Base-by-base conservation (phyloP, 1,140 invertebrate species). In the Drosophila tristis region DNA sequence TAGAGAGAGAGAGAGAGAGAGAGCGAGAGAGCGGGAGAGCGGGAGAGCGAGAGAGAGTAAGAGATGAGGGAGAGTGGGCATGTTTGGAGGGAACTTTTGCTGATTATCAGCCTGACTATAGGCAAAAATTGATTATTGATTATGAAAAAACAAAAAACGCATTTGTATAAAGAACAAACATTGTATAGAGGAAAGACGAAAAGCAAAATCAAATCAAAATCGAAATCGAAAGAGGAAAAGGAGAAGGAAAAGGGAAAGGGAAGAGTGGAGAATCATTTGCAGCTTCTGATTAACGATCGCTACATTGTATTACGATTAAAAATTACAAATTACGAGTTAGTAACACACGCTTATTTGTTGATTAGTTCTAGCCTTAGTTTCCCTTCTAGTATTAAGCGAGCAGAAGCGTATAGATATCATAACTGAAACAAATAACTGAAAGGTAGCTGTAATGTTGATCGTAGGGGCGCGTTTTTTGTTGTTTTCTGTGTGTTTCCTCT, bases 331-430 rank as follows among this genome's bases (percentile, higher is more conserved):
- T 87, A 87, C 84, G 76, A 89, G 85, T 89, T 91, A 85, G 77
- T 79, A 90, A 91, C 89, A 91, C 84, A 90, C 89, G 89, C 89
- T 89, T 91, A 91, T 89, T 91, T 91, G 89, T 91, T 91, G 82
- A 91, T 91, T 91, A 91, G 89, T 91, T 91, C 55, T 91, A 91
- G 89, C 72, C 60, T 90, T 90, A 90, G 85, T 89, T 89, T 87
- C 66, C 43, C 66, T 79, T 63, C 78, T 87, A 87, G 78, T 89
- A 73, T 87, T 87, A 87, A 89, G 64, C 54, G 53, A 79, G 43
- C 35, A 55, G 44, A 59, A 74, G 51, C 64, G 63, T 53, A 58
- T 74, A 48, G 26, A 58, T 68, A 29, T 58, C 50, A 82, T 79
- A 82, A 82, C 79, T 77, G 82, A 81, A 47, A 56, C 50, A 51